Base-by-base conservation (phyloP, 2,797 vertebrate genomes). In the Balearica regulorum region DNA sequence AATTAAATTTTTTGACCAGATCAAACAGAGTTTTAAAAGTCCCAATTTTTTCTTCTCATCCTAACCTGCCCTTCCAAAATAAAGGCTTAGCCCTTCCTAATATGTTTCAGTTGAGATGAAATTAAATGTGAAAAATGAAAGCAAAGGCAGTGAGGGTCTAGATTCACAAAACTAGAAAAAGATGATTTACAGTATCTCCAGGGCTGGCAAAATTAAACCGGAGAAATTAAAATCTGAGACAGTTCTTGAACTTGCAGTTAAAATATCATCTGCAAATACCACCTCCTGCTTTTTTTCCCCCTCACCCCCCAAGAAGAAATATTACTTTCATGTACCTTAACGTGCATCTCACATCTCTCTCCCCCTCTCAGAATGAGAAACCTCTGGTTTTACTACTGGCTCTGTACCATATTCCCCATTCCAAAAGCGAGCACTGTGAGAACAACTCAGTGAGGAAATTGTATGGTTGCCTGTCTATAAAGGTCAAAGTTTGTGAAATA, bases 61-160 rank as follows among this genome's bases (percentile, higher is more conserved):
- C 31, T 62, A 82, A 87, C 22, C 20, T 57, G 61, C 31, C 44
- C 90, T 93, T 83, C 31, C 77, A 66, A 93, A 95, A 53, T 16
- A 85, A 73, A 93, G 44, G 55, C 53, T 94, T 90, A 92, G 53
- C 39, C 28, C 58, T 83, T 90, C 31, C 37, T 89, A 89, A 58
- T 87, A 80, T 13, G 60, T 92, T 95, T 64, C 78, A 89, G 60
- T 22, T 85, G 87, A 89, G 53, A 83, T 8, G 25, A 92, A 95
- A 94, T 93, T 69, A 87, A 79, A 84, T 37, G 16, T 68, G 68
- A 77, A 94, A 97, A 95, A 92, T 70, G 18, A 60, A 93, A 87
- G 90, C 22, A 92, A 89, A 94, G 51, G 39, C 41, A 84, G 20
- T 41, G n/a, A 81, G 54, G 33, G 39, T 79, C 60, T 70, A 81